A percentile compares a stretch with the other conserved stretches of the same genome.
Conservation (phyloP, 2,888 invertebrate species). For the Sisyra nigra region DNA sequence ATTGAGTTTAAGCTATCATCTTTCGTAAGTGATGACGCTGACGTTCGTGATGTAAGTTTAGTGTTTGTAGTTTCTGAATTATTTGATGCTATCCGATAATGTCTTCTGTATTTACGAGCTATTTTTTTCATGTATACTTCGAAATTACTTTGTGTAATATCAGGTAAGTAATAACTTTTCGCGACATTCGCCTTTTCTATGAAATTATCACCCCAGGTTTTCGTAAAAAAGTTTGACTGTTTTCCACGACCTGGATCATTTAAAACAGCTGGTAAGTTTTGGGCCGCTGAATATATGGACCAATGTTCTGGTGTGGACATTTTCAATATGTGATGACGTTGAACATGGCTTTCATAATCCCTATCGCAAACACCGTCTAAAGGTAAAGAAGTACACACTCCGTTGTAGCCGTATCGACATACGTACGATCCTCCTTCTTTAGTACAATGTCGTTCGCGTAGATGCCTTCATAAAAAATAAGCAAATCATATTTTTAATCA, state of each 20-base stretch:
- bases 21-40: conserved; percentile 19
- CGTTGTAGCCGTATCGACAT: conserved; percentile 77
- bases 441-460: conserved; percentile 64
- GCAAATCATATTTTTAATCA: background rate
- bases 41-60: conserved; percentile 14
- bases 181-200: conserved; percentile 65
- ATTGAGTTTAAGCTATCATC: conserved; percentile 46
- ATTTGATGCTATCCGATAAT: conserved; percentile 30
- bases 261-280: conserved; percentile 88
- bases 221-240: conserved; percentile 84
- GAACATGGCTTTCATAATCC: conserved; percentile 76
- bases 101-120: conserved; percentile 45
- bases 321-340: conserved; percentile 39
- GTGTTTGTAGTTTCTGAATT: background rate
- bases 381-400: conserved; percentile 73
- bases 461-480: conserved; percentile 36
- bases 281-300: conserved; percentile 82
- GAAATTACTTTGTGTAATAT: conserved; percentile 71
- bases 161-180: conserved; percentile 65
- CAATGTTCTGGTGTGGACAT: conserved; percentile 38
- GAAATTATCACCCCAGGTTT: conserved; percentile 95
- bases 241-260: conserved; percentile 90
- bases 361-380: conserved; percentile 76
- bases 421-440: conserved; percentile 75
- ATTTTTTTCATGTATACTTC: conserved; percentile 72